Evolutionary conservation across 2,888 invertebrate genomes (phyloP).

Genomic region (Hydropsyche betteni): DNA sequence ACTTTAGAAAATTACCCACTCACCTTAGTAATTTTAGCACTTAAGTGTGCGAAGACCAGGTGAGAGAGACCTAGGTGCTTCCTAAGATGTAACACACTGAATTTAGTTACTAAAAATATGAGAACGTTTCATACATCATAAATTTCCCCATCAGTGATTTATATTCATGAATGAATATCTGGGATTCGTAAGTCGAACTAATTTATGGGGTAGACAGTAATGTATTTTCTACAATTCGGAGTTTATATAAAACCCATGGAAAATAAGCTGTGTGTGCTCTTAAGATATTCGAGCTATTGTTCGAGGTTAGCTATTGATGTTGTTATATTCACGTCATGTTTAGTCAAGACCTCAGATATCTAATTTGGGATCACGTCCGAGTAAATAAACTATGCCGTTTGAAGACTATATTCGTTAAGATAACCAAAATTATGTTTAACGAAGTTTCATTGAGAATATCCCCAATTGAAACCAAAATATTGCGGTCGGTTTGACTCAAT

Average conservation of each 20-base stretch:
- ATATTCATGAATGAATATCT: too few species aligned
- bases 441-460: conserved; percentile 6
- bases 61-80: conserved; percentile 3
- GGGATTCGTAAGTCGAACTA: too few species aligned
- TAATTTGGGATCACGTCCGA: conserved; percentile 13
- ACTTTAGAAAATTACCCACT: conserved; percentile 43
- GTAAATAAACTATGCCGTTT: conserved; percentile 23
- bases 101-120: too few species aligned
- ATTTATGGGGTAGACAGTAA: too few species aligned
- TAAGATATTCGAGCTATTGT: too few species aligned
- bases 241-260: too few species aligned
- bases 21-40: conserved; percentile 35
- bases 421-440: conserved; percentile 5
- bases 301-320: background rate
- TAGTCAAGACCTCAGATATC: background rate
- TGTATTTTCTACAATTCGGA: too few species aligned
- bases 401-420: conserved; percentile 24
- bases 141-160: too few species aligned
- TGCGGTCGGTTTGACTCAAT: too few species aligned
- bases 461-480: background rate
- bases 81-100: background rate
- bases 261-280: too few species aligned
- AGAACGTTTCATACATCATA: too few species aligned
- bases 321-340: conserved; percentile 12
- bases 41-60: conserved; percentile 2